A percentile compares a stretch with the other conserved stretches of the same genome.
Conservation (phyloP, 2,113 vertebrate genomes). For the Fregata magnificens region DNA sequence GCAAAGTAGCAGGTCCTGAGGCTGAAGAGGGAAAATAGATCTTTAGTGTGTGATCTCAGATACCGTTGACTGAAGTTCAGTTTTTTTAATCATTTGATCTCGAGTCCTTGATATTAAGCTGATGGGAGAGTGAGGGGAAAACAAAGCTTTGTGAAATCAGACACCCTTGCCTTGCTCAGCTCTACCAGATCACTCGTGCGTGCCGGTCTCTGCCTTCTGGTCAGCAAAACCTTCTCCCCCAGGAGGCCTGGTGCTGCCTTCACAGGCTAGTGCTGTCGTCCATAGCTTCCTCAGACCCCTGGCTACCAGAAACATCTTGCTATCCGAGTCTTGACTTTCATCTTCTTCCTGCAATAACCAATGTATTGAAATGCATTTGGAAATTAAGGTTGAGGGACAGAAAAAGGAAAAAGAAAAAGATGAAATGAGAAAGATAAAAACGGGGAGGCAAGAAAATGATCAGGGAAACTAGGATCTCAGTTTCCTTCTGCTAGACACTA, state of each 20-base stretch:
- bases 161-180: neutral
- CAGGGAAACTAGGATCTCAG: neutral
- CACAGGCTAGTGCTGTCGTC: neutral
- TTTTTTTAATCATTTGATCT: neutral
- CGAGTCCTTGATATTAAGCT: neutral
- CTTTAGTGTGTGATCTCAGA: neutral
- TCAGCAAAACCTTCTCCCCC: neutral
- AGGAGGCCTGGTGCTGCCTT: neutral
- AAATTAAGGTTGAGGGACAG: neutral
- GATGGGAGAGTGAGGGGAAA: neutral
- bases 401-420: neutral
- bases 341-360: neutral
- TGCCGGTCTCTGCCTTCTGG: neutral
- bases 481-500: constrained; percentile 1
- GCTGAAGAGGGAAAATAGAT: neutral
- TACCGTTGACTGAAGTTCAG: neutral
- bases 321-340: neutral
- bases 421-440: neutral
- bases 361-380: neutral
- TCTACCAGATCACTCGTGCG: neutral
- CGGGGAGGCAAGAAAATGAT: neutral
- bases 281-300: neutral
- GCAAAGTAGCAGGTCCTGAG: neutral
- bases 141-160: neutral
- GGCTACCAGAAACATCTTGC: neutral